Evolutionary conservation across 1,140 invertebrate species (phyloP).

Genomic region (Pseudomyrmex cubaensis): DNA sequence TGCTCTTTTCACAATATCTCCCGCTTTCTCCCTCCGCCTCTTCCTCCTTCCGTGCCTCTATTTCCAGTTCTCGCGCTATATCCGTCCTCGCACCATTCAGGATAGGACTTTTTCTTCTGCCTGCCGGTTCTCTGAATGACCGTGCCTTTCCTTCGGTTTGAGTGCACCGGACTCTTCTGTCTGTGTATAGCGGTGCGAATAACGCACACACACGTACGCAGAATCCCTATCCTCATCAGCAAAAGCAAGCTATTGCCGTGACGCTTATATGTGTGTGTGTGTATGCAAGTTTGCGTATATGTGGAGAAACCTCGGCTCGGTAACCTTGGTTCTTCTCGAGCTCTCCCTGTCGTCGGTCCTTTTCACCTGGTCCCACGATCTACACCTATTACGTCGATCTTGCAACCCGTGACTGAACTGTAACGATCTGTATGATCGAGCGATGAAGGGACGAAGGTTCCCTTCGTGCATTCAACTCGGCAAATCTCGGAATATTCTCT

Average conservation of each 20-base stretch:
- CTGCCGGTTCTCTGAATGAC: constrained; percentile 76
- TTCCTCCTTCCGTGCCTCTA: constrained; percentile 52
- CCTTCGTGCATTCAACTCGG: background rate
- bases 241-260: constrained; percentile 31
- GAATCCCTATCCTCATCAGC: constrained; percentile 41
- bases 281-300: constrained; percentile 45
- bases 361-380: constrained; percentile 57
- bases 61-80: constrained; percentile 75
- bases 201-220: constrained; percentile 6
- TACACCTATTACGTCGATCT: constrained; percentile 40
- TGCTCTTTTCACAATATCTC: constrained; percentile 37
- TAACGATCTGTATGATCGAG: constrained; percentile 34
- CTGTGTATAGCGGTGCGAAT: background rate
- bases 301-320: constrained; percentile 53
- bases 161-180: constrained; percentile 29
- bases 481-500: background rate
- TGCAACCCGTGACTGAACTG: constrained; percentile 48
- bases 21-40: constrained; percentile 28
- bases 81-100: constrained; percentile 71
- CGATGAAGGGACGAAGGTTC: background rate
- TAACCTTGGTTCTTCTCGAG: constrained; percentile 66
- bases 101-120: constrained; percentile 72
- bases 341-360: constrained; percentile 39
- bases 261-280: background rate
- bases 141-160: constrained; percentile 54